Evolutionary conservation across 2,888 invertebrate species (phyloP), one percentile per base, ranked within the genome.

Genomic region (Macrophya alboannulata): DNA sequence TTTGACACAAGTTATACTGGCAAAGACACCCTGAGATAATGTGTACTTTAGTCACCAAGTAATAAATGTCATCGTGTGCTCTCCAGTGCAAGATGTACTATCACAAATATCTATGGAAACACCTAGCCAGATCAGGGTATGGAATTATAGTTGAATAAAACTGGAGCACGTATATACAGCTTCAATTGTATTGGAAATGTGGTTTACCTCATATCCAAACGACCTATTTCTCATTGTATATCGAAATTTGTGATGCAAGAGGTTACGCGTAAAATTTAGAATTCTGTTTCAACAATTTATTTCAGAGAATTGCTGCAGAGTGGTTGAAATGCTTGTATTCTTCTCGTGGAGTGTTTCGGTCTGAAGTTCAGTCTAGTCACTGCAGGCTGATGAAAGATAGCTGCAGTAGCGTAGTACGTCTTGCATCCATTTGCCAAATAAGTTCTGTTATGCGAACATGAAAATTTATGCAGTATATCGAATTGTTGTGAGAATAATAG

Each of bases 381-480:
- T 68, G 17, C n/a, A n/a, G n/a, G 68, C 37, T 10, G 17, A 68
- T 68, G 68, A 68, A 68, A 37, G 17, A 68, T 68, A 37, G 37
- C 31, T 15, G 68, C 31, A 37, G 25, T 48, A 31, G n/a, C n/a
- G n/a, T n/a, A n/a, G n/a, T n/a, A 31, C 25, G 25, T 62, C 62
- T 4, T 25, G 25, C 21, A 25, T 68, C 68, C 37, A 68, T 37
- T 68, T 68, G 68, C 37, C 68, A 37, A 68, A 68, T 68, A 68
- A 37, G 68, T 68, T 68, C 68, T 8, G 68, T 15, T 37, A 37
- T 68, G 37, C 37, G 37, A 68, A 68, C 68, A 68, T 37, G 68
- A 25, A 68, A 68, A 68, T 31, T 68, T 68, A 68, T 68, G 17
- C 62, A 62, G 62, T 62, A 62, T 62, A 62, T 62, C 25, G 62